A percentile compares a stretch with the other conserved stretches of the same genome.
Conservation (phyloP, 2,113 vertebrate species). For the Gallinago media region DNA sequence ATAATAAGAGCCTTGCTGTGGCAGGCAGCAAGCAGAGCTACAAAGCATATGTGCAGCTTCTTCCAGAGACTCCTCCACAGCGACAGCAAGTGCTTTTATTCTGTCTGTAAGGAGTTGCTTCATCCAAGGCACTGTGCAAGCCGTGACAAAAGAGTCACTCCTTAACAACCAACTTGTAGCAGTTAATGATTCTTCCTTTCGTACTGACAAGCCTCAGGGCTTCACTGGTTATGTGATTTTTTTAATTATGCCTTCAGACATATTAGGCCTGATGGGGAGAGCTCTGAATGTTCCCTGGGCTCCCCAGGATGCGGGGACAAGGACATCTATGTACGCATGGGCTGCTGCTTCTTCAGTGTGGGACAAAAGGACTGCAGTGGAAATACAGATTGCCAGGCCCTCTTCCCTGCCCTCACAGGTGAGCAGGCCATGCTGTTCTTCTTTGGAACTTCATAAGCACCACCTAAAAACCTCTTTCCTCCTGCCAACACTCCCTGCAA, state of each 20-base stretch:
- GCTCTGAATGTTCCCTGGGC: neutral
- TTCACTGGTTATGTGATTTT: neutral
- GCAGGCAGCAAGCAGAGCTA: constrained; percentile 5
- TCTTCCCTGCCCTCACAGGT: neutral
- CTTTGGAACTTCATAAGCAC: neutral
- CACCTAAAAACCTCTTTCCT: neutral
- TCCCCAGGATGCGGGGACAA: neutral
- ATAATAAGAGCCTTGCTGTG: constrained; percentile 23
- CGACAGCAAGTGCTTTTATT: neutral
- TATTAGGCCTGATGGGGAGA: neutral
- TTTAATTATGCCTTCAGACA: neutral
- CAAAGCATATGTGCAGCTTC: neutral
- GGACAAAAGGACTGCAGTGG: neutral
- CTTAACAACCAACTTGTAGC: neutral
- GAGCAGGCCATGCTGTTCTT: neutral
- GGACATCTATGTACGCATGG: fast-evolving
- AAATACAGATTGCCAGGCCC: neutral
- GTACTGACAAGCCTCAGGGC: neutral
- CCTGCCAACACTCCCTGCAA: neutral
- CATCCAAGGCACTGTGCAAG: neutral
- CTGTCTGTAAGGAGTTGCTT: neutral
- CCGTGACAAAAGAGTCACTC: neutral
- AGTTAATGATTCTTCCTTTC: neutral
- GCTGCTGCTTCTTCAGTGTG: neutral
- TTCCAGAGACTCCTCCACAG: neutral